A percentile compares a stretch with the other conserved stretches of the same genome.
phyloP scores from a whole-genome alignment of 2,113 vertebrate genomes.

The Thunnus maccoyii region DNA sequence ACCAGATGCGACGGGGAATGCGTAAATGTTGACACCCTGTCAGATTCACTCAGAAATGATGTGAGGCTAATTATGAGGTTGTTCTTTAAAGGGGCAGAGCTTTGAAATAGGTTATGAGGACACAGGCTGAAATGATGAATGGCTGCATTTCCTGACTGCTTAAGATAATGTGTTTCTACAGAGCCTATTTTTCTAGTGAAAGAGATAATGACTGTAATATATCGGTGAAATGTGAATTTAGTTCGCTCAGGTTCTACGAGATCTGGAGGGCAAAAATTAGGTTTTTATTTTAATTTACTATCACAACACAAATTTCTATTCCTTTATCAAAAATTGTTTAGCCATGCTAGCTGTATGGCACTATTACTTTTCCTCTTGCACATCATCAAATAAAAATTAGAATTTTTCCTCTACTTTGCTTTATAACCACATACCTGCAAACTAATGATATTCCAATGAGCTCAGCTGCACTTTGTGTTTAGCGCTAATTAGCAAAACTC shows the following conservation, averaged over 20 bases:
- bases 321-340: slow-evolving; percentile 22
- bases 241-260: slow-evolving; percentile 42
- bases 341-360: too few species aligned
- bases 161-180: slow-evolving; percentile 53
- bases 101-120: slow-evolving; percentile 29
- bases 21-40: slow-evolving; percentile 48
- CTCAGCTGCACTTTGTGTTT: too few species aligned
- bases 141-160: slow-evolving; percentile 24
- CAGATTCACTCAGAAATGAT: slow-evolving; percentile 45
- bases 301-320: slow-evolving; percentile 9
- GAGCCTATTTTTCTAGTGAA: slow-evolving; percentile 25
- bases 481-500: too few species aligned
- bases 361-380: too few species aligned
- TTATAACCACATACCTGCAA: too few species aligned
- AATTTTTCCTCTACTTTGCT: too few species aligned
- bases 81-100: slow-evolving; percentile 42
- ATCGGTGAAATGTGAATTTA: slow-evolving; percentile 68
- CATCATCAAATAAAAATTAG: too few species aligned
- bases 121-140: slow-evolving; percentile 37
- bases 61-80: slow-evolving; percentile 32
- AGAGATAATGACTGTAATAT: slow-evolving; percentile 55
- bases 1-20: neutral
- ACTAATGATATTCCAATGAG: too few species aligned
- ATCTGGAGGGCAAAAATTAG: slow-evolving; percentile 24
- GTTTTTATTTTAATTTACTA: slow-evolving; percentile 37